phyloP scores from a whole-genome alignment of 2,113 vertebrate genomes.

The Oryzias woworae region DNA sequence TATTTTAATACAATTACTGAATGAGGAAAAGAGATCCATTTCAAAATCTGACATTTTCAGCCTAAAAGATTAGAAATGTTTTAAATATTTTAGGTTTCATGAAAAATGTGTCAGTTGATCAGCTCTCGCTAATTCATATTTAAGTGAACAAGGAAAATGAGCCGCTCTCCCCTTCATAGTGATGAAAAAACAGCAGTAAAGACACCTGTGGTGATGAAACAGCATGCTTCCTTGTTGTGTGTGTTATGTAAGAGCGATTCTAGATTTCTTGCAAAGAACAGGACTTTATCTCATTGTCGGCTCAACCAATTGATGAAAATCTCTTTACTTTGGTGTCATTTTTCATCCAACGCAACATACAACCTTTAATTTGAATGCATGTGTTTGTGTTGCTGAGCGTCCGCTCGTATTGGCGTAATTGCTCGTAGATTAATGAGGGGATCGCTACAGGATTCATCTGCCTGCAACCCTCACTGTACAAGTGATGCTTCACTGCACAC shows the following conservation, averaged over 20 bases:
- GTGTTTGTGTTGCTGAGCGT: conserved; percentile 44
- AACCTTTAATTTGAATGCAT: conserved; percentile 1
- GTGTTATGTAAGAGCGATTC: background rate
- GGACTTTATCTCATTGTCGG: no score
- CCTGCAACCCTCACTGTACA: conserved; percentile 39
- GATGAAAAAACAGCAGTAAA: conserved; percentile 48
- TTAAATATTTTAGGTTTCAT: no score
- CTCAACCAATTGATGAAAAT: no score
- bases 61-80: no score
- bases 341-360: background rate
- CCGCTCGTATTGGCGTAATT: conserved; percentile 65
- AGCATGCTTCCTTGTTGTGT: conserved; percentile 3
- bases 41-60: no score
- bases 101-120: no score
- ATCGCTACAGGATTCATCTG: conserved; percentile 37
- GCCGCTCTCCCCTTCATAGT: background rate
- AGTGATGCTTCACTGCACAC: conserved; percentile 41
- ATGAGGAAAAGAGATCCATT: no score
- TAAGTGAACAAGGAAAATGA: conserved; percentile 16
- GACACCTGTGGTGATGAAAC: conserved; percentile 19
- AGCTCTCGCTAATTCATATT: conserved; percentile 1
- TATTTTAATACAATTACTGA: no score
- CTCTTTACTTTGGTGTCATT: no score
- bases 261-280: no score
- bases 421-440: conserved; percentile 52